These are phyloP conservation scores for Eupsilia transversa DNA, from an alignment of 2,888 invertebrate species.

Conservation along the genomic window DNA sequence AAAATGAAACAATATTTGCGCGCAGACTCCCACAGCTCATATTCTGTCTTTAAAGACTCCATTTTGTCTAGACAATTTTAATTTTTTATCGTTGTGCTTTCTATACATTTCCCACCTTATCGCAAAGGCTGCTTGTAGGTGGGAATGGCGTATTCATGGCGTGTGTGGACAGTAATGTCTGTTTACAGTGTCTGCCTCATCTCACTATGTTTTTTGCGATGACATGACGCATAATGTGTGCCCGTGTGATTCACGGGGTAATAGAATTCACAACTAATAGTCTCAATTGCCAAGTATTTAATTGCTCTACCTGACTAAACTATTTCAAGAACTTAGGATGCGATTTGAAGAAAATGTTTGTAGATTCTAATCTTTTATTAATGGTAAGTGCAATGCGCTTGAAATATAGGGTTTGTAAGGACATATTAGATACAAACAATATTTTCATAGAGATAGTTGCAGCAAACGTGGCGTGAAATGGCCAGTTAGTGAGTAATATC, in stretches of 20 bases:
- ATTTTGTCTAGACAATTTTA: neutral
- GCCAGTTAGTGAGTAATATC: constrained; percentile 89
- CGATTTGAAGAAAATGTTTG: constrained; percentile 37
- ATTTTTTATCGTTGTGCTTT: neutral
- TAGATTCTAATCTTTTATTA: constrained; percentile 58
- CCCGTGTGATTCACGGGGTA: constrained; percentile 3
- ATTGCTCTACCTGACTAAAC: constrained; percentile 34
- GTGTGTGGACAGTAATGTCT: neutral
- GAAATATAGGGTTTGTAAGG: constrained; percentile 58
- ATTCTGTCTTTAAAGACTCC: neutral
- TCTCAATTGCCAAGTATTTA: constrained; percentile 18
- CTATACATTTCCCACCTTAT: neutral
- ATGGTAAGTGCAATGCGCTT: constrained; percentile 58
- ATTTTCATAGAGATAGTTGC: constrained; percentile 75
- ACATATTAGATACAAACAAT: constrained; percentile 68
- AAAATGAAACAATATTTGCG: neutral
- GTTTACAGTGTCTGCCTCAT: neutral
- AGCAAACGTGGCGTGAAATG: constrained; percentile 87
- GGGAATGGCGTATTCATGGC: neutral
- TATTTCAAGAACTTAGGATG: constrained; percentile 53
- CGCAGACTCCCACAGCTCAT: neutral
- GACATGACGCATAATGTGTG: constrained; percentile 1
- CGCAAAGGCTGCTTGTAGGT: neutral
- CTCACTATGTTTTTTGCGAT: neutral
- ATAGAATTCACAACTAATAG: constrained; percentile 20